phyloP scores from a whole-genome alignment of 2,113 vertebrate species.

The Riparia riparia region DNA sequence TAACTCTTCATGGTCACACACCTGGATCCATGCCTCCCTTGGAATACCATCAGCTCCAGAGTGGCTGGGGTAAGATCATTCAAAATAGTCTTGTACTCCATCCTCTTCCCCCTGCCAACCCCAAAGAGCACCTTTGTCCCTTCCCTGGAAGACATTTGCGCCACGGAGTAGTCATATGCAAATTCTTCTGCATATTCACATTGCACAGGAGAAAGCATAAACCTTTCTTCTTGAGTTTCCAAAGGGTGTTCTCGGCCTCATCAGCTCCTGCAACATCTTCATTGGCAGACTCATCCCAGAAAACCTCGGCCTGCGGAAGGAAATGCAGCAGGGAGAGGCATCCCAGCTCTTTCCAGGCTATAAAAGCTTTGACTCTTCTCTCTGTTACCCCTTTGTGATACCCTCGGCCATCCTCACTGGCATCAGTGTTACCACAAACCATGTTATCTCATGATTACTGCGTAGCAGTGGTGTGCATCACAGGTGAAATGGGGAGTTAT shows the following conservation, averaged over 20 bases:
- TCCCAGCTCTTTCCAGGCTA: background rate
- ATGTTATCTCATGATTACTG: fast-evolving
- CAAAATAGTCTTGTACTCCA: background rate
- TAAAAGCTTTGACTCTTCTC: background rate
- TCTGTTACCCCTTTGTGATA: fast-evolving
- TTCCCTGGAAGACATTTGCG: background rate
- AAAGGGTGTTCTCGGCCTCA: background rate
- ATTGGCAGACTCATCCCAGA: background rate
- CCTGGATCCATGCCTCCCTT: background rate
- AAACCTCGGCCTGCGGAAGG: background rate
- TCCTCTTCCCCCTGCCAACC: background rate
- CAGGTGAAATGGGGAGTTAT: background rate
- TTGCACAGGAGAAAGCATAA: background rate
- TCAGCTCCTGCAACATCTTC: background rate
- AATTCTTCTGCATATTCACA: background rate
- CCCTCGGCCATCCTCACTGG: background rate
- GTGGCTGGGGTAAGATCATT: background rate
- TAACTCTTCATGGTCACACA: fast-evolving
- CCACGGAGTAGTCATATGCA: background rate
- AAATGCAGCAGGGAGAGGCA: background rate
- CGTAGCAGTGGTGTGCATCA: fast-evolving
- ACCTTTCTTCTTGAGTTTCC: background rate
- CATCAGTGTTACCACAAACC: background rate
- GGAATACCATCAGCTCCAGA: background rate
- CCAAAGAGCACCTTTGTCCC: background rate